Base-by-base conservation (phyloP, 2,888 invertebrate species). In the Camponotus fellah region DNA sequence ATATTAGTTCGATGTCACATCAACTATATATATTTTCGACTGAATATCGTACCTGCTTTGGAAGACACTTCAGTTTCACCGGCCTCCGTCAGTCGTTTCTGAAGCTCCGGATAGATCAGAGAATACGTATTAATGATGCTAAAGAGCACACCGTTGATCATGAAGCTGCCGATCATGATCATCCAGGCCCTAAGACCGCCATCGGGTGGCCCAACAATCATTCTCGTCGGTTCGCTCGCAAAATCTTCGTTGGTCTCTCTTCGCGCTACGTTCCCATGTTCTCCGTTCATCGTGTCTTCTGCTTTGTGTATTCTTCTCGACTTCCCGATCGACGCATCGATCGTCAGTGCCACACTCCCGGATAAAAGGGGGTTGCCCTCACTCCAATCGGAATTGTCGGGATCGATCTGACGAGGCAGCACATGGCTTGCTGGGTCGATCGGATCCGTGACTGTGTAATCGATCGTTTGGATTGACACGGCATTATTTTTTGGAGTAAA, bases 111-210 rank as follows among this genome's bases (percentile, higher is more conserved):
- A 93, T 97, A 98, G 87, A 98, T 96, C 43, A 98, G 97, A 89
- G 98, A 97, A 94, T 97, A 98, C 0, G 97, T 97, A 95, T 99
- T 99, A 92, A 99, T 98, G 65, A 98, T 97, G 68, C 99, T 98
- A 95, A 99, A 98, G 75, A 99, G 96, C 74, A 98, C 97, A 8
- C 99, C 99, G 95, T 99, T 99, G 92, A 97, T 97, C 83, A 98
- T 95, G 95, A 99, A 98, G 83, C 98, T 98, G 64, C 97, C 98
- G 62, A 98, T 91, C 96, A 98, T 96, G 21, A 99, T 97, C 85
- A 97, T 95, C 96, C 97, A 98, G 0, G 98, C 98, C 91, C 97
- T 96, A 17, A 96, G 89, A 0, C 98, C 98, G 14, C 98, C 98
- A 95, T 98, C 97, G 0, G 97, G 97, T 34, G 96, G 90, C 0